Base-by-base conservation (phyloP, 2,888 invertebrate species). In the Andrena flavipes region DNA sequence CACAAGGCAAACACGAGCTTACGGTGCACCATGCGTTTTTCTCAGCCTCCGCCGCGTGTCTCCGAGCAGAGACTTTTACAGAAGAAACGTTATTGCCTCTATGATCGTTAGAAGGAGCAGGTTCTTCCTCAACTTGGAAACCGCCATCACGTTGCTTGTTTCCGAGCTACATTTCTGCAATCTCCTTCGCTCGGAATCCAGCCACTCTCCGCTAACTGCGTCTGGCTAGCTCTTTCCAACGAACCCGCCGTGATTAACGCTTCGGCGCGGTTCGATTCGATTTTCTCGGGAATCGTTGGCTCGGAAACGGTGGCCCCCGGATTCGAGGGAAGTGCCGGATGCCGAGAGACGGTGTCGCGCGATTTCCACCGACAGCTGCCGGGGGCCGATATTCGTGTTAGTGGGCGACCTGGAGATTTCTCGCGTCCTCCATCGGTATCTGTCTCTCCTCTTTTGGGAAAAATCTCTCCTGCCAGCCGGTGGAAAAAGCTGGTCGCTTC, bases 401-500 rank as follows among this genome's bases (percentile, higher is more conserved):
- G 71, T 62, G 78, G 60, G 76, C 68, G 23, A 77, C 35, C 51
- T 35, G 59, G 16, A 68, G 74, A 65, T 35, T 49, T 48, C 30
- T 20, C 23, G 30, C 1, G 54, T 62, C 20, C 29, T 33, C 63
- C 29, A 49, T 69, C 59, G 77, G 77, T 82, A 81, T 83, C 74
- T 51, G 33, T 71, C 59, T 29, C 72, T 82, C 67, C 76, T 56
- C 33, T 42, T 76, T 80, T 76, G 63, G 79, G 42, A 49, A 42
- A 70, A 71, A 84, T 83, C 67, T 73, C 42, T 74, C 54, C 48
- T 2, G 8, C 3, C 33, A 48, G 42, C 16, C 30, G n/a, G 23
- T 54, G 59, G 42, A 5, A 82, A 75, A 79, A 75, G 59, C 63
- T 13, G 60, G 20, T 33, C 51, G 49, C 10, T 26, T 35, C 69